A percentile compares a stretch with the other conserved stretches of the same genome.
Evolutionary conservation across 2,113 vertebrate species (phyloP).

Genomic region (Prochilodus magdalenae): DNA sequence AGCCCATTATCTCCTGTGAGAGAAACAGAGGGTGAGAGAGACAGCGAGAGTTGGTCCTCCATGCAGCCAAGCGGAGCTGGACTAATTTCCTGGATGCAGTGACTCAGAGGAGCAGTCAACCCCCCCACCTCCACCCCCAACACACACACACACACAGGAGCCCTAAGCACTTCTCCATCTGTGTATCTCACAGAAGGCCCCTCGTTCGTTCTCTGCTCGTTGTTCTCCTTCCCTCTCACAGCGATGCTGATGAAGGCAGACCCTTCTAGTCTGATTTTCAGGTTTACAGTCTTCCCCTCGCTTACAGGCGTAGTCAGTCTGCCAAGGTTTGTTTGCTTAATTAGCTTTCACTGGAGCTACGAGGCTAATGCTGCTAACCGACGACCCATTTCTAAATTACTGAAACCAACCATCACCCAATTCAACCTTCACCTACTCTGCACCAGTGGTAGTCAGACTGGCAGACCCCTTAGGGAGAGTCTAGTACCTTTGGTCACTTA

Average conservation of each 20-base stretch:
- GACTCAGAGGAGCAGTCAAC: constrained; percentile 19
- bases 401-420: no score
- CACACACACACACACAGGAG: constrained; percentile 39
- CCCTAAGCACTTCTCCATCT: constrained; percentile 42
- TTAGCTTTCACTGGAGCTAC: no score
- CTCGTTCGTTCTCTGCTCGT: neutral
- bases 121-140: constrained; percentile 40
- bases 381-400: no score
- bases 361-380: no score
- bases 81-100: constrained; percentile 38
- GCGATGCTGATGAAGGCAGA: neutral
- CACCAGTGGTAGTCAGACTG: no score
- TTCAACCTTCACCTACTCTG: no score
- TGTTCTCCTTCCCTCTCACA: neutral
- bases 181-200: constrained; percentile 10
- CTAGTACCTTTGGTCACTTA: no score
- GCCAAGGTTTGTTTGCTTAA: no score
- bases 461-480: no score
- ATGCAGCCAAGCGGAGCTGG: constrained; percentile 16
- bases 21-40: neutral
- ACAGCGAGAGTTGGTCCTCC: neutral
- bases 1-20: neutral
- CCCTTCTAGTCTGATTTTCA: neutral
- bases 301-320: no score
- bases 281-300: no score